Percentiles rank a stretch among this genome's conserved stretches.
These are phyloP conservation scores for Micrastur ruficollis DNA, from an alignment of 2,797 vertebrate species.

Conservation along the genomic window DNA sequence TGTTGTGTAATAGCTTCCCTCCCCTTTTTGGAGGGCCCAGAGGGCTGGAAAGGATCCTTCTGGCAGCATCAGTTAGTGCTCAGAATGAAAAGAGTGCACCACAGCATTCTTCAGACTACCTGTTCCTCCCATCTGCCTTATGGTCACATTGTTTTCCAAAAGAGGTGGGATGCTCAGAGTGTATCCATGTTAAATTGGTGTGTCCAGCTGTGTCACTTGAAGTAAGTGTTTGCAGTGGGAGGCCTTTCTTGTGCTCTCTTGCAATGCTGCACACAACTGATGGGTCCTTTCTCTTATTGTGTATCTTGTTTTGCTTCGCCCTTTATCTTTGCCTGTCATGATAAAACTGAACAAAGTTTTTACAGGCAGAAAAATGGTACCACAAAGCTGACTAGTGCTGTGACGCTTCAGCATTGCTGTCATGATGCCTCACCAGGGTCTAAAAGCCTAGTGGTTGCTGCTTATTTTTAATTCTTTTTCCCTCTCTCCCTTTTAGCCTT, in stretches of 20 bases:
- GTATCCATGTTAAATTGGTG: not conserved
- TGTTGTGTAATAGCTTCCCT: not conserved
- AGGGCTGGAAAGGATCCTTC: not conserved
- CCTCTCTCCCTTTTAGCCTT: slow-evolving; percentile 45
- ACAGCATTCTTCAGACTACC: not conserved
- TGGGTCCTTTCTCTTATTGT: not conserved
- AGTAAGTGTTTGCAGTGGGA: not conserved
- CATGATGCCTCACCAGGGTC: not conserved
- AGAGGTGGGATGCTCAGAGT: not conserved
- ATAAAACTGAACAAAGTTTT: not conserved
- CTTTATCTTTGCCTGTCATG: not conserved
- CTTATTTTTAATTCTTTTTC: not conserved
- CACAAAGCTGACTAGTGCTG: accelerated
- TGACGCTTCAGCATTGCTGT: not conserved
- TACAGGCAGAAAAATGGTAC: not conserved
- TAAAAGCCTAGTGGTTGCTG: not conserved
- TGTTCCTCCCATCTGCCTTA: not conserved
- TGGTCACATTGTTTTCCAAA: accelerated
- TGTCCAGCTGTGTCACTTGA: not conserved
- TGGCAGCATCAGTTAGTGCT: not conserved
- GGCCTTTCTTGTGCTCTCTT: not conserved
- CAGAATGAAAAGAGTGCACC: not conserved
- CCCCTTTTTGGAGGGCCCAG: no score
- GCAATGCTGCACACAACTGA: not conserved
- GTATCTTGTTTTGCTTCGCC: not conserved